A percentile compares a stretch with the other conserved stretches of the same genome.
phyloP scores from a whole-genome alignment of 2,113 vertebrate genomes.

The Hydrolagus affinis region DNA sequence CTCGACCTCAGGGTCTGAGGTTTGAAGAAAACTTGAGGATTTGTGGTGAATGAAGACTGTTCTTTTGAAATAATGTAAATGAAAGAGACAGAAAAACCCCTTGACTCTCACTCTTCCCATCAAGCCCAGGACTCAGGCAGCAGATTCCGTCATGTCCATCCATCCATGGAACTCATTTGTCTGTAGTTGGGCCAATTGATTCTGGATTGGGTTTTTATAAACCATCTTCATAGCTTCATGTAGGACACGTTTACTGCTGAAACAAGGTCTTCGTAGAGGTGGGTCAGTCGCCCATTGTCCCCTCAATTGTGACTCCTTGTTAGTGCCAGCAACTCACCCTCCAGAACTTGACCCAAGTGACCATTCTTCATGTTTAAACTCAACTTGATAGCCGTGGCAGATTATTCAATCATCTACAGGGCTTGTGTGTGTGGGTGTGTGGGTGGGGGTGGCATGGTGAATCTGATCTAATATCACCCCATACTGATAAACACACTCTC shows the following conservation, averaged over 20 bases:
- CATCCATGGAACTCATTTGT: neutral
- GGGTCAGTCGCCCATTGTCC: neutral
- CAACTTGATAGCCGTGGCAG: no score
- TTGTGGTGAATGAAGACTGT: neutral
- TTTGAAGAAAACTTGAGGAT: conserved; percentile 21
- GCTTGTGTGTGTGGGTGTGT: no score
- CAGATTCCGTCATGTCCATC: neutral
- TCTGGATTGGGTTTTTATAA: neutral
- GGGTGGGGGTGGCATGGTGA: neutral
- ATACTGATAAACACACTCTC: neutral
- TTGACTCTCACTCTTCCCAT: conserved; percentile 21
- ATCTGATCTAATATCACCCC: neutral
- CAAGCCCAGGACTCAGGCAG: conserved; percentile 5
- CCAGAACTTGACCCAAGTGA: neutral
- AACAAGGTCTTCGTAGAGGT: neutral
- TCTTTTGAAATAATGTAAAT: conserved; percentile 17
- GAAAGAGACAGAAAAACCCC: neutral
- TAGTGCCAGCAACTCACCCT: neutral
- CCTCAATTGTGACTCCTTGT: neutral
- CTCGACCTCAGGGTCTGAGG: neutral
- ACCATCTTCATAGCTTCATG: neutral
- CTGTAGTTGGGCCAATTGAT: neutral
- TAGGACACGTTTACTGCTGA: neutral
- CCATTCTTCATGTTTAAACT: neutral
- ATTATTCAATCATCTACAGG: no score